A percentile compares a stretch with the other conserved stretches of the same genome.
phyloP scores from a whole-genome alignment of 2,888 invertebrate species.

The Catocala fraxini region DNA sequence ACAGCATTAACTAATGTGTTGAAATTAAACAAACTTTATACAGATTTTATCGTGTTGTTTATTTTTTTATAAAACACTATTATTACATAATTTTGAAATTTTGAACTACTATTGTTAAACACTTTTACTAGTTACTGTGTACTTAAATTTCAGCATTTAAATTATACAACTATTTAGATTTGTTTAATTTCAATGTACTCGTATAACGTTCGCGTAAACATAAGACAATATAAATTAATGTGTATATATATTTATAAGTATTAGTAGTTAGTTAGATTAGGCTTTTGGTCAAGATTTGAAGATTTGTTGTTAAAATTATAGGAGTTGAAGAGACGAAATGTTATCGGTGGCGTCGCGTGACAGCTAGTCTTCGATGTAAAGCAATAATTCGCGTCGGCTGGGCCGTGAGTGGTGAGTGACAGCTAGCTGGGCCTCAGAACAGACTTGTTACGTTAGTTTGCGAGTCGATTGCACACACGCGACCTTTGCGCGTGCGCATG shows the following conservation, averaged over 20 bases:
- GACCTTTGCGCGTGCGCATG: constrained; percentile 72
- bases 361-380: constrained; percentile 43
- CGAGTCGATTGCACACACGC: constrained; percentile 56
- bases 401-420: constrained; percentile 56
- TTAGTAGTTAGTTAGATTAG: too few relatives aligned
- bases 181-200: too few relatives aligned
- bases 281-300: background rate
- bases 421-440: constrained; percentile 45
- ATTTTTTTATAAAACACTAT: too few relatives aligned
- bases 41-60: too few relatives aligned
- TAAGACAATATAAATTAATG: too few relatives aligned
- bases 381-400: constrained; percentile 47
- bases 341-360: constrained; percentile 28
- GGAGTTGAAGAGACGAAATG: background rate
- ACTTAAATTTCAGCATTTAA: too few relatives aligned
- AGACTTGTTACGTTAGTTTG: constrained; percentile 51
- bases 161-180: too few relatives aligned
- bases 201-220: too few relatives aligned
- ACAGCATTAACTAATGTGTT: constrained; percentile 29
- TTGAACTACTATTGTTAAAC: too few relatives aligned
- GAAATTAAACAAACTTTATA: too few relatives aligned
- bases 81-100: too few relatives aligned
- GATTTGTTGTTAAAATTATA: background rate
- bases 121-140: too few relatives aligned
- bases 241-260: constrained; percentile 4